Evolutionary conservation across 1,140 invertebrate genomes (phyloP).

Genomic region (Drosophila pandora): DNA sequence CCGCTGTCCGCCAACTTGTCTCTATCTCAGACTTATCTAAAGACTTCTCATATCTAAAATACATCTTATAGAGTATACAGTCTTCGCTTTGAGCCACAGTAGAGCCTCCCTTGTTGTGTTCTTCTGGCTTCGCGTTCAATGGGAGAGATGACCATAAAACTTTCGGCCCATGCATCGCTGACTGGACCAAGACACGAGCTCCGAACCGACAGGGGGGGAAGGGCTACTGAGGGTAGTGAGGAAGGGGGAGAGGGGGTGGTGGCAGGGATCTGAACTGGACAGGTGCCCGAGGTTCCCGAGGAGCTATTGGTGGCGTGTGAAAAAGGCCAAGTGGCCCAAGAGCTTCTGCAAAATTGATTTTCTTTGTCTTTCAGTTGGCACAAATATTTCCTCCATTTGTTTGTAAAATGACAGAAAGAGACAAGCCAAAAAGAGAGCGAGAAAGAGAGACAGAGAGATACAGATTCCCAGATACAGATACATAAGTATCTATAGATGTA

Average conservation of each 20-base stretch:
- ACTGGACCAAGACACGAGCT: conserved; percentile 29
- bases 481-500: conserved; percentile 47
- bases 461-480: conserved; percentile 28
- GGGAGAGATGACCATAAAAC: conserved; percentile 60
- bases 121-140: conserved; percentile 37
- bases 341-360: conserved; percentile 50
- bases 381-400: not conserved
- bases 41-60: not conserved
- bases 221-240: too few species aligned
- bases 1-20: too few species aligned
- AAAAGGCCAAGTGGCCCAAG: conserved; percentile 42
- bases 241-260: not conserved
- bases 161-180: conserved; percentile 43
- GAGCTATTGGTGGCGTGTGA: conserved; percentile 43
- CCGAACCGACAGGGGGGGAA: not conserved
- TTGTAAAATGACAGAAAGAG: not conserved
- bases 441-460: conserved; percentile 17
- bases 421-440: conserved; percentile 4
- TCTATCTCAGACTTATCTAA: too few species aligned
- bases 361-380: conserved; percentile 19
- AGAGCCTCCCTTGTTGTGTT: not conserved
- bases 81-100: not conserved
- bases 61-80: not conserved
- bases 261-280: not conserved
- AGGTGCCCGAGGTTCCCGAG: conserved; percentile 12